A percentile compares a stretch with the other conserved stretches of the same genome.
Evolutionary conservation across 2,797 vertebrate genomes (phyloP).

Genomic region (Uromys caudimaculatus): DNA sequence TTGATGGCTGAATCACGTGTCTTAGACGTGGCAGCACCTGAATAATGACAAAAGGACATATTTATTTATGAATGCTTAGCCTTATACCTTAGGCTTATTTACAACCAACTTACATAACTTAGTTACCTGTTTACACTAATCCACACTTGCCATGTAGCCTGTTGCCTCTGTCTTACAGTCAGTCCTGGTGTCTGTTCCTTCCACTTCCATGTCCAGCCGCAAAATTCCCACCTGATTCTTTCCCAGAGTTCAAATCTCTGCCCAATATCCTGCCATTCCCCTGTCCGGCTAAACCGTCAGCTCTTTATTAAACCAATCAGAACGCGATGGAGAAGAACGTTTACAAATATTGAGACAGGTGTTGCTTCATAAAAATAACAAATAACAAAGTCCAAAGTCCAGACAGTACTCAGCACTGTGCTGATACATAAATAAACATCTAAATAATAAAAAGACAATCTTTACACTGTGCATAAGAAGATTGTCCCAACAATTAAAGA

Average conservation of each 20-base stretch:
- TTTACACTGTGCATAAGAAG: not conserved
- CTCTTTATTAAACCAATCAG: not conserved
- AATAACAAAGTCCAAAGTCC: not conserved
- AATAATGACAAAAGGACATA: not conserved
- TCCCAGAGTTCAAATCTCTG: not conserved
- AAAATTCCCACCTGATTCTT: not conserved
- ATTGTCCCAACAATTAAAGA: not conserved
- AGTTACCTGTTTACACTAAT: not conserved
- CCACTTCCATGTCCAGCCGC: not conserved
- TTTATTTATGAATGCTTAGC: not conserved
- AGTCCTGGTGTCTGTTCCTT: not conserved
- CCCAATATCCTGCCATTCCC: not conserved
- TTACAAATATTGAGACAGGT: not conserved
- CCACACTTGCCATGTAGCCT: not conserved
- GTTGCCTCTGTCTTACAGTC: not conserved
- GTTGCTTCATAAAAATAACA: not conserved
- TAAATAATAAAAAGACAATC: not conserved
- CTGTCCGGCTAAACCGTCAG: not conserved
- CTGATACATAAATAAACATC: not conserved
- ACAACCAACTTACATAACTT: not conserved
- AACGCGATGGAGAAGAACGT: not conserved
- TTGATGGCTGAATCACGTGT: not conserved
- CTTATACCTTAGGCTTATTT: not conserved
- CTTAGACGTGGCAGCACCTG: not conserved
- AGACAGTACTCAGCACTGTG: not conserved